Evolutionary conservation across 2,113 vertebrate genomes (phyloP).

Genomic region (Cricetomys ansorgei): DNA sequence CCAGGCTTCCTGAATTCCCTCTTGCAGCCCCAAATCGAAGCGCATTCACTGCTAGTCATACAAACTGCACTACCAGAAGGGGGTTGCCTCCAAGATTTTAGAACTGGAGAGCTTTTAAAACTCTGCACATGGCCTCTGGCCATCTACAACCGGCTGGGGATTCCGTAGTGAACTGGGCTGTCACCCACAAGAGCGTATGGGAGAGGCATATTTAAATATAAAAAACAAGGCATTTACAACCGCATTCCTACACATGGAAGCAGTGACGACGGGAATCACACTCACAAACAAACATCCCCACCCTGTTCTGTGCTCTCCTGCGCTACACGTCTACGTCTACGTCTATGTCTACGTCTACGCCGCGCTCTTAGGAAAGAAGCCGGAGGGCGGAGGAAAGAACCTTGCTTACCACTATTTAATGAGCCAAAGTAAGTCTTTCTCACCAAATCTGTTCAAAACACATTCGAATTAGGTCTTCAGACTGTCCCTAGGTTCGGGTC

Average conservation of each 20-base stretch:
- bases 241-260: not conserved
- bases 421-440: not conserved
- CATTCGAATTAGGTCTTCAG: not conserved
- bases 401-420: not conserved
- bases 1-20: not conserved
- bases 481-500: rapidly evolving
- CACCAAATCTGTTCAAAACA: not conserved
- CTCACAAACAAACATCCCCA: not conserved
- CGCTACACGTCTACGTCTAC: not conserved
- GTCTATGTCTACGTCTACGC: too few relatives aligned
- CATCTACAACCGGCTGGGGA: not conserved
- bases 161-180: not conserved
- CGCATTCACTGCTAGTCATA: not conserved
- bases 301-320: not conserved
- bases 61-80: not conserved
- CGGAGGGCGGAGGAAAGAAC: not conserved
- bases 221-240: not conserved
- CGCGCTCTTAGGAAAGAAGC: not conserved
- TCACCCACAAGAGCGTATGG: not conserved
- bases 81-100: not conserved
- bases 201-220: not conserved
- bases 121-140: not conserved
- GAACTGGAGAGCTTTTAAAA: not conserved
- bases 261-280: not conserved
- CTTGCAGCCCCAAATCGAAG: too few relatives aligned